Percentiles rank a stretch among this genome's conserved stretches.
These are phyloP conservation scores for Neodontobutis hainanensis DNA, from an alignment of 2,113 vertebrate genomes.

Conservation along the genomic window DNA sequence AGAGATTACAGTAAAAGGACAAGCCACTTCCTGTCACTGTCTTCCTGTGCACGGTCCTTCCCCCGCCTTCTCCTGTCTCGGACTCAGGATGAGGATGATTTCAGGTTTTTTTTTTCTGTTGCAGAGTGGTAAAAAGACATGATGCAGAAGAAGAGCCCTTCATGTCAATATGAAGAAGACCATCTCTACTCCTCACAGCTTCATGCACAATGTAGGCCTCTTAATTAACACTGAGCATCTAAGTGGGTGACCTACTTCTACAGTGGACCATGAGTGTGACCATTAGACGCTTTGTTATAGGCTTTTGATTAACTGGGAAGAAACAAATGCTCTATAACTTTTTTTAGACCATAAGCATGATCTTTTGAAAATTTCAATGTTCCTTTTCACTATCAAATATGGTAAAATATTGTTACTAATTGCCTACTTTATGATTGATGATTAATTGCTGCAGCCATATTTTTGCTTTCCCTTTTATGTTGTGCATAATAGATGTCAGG, in stretches of 20 bases:
- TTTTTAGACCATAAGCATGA: not conserved
- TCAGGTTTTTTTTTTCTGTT: constrained; percentile 18
- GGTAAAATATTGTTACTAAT: constrained; percentile 15
- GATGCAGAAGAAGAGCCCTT: constrained; percentile 17
- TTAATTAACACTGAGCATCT: constrained; percentile 51
- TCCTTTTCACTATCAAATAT: no score
- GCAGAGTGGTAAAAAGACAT: constrained; percentile 27
- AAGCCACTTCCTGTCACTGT: constrained; percentile 78
- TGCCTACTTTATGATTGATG: constrained; percentile 31
- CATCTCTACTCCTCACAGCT: constrained; percentile 10
- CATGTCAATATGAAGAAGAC: constrained; percentile 13
- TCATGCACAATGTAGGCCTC: constrained; percentile 33
- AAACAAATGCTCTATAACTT: not conserved
- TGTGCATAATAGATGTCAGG: constrained; percentile 44
- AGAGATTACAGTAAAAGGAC: constrained; percentile 70
- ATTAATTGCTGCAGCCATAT: constrained; percentile 14
- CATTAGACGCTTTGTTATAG: constrained; percentile 18
- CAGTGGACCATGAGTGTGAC: constrained; percentile 36
- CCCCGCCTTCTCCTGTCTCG: constrained; percentile 45
- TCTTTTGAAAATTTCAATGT: not conserved
- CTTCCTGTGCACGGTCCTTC: constrained; percentile 67
- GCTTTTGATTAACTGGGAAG: constrained; percentile 10
- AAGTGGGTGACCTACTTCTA: constrained; percentile 58
- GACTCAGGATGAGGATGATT: constrained; percentile 52
- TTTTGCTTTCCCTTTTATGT: constrained; percentile 25